A percentile compares a stretch with the other conserved stretches of the same genome.
These are phyloP conservation scores for Pseudochirops corinnae DNA, from an alignment of 2,797 vertebrate genomes.

Conservation along the genomic window DNA sequence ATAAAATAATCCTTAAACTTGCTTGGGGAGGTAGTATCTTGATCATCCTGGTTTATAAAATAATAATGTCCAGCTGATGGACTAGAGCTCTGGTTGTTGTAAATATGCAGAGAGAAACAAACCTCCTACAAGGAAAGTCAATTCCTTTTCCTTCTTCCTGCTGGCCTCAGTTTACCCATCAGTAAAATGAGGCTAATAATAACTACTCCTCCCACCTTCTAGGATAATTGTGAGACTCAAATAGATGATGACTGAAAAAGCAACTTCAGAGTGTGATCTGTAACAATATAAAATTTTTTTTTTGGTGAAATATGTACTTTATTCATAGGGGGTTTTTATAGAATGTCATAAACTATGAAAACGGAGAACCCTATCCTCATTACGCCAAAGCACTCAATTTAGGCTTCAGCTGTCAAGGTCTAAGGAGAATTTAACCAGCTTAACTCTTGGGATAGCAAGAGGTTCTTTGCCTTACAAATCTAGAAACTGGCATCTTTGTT, in stretches of 20 bases:
- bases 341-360: not conserved
- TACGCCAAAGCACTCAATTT: not conserved
- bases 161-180: not conserved
- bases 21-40: not conserved
- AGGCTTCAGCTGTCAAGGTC: not conserved
- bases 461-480: not conserved
- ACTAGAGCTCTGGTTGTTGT: rapidly evolving
- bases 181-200: not conserved
- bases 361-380: not conserved
- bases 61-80: not conserved
- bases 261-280: not conserved
- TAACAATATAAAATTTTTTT: not conserved
- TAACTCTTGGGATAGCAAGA: not conserved
- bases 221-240: not conserved
- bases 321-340: not conserved
- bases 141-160: not conserved
- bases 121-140: not conserved
- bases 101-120: rapidly evolving
- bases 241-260: not conserved
- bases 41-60: not conserved
- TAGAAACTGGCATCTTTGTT: not conserved
- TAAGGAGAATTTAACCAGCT: not conserved
- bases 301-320: not conserved
- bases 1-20: not conserved
- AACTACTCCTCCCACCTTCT: not conserved